Evolutionary conservation across 1,140 invertebrate genomes (phyloP), one percentile per base, ranked within the genome.

Genomic region (Trichonephila clavata): DNA sequence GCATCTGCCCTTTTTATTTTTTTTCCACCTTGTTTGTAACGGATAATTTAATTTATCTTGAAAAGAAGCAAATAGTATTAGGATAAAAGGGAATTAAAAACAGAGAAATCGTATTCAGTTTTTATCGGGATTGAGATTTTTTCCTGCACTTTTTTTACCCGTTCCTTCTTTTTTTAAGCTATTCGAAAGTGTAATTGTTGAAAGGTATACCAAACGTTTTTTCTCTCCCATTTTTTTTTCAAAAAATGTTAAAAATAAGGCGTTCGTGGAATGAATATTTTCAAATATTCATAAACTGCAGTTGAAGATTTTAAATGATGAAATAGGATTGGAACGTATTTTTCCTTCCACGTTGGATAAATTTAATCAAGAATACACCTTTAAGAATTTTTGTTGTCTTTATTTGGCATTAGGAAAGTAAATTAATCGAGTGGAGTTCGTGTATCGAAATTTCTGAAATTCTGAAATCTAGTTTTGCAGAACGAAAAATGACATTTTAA

Each of bases 11-110:
- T 39, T 77, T 32, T 77, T 39, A 32, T 13, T 77, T 18, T 77
- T 77, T 77, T 77, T 39, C 16, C 39, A 77, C 18, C 71, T 77
- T 77, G 27, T 77, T 77, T 77, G 71, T 77, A 77, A 77, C 32
- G 71, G 71, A 77, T 77, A 77, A 77, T 77, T 77, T 77, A 77
- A 77, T 77, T 77, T 77, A 77, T 77, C 39, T 77, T 27, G 71
- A 77, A 77, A 24, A 77, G 71, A 77, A 77, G 27, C 71, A 77
- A 77, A 77, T 39, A 77, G 71, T 77, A 77, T 77, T 77, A 39
- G 20, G 32, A 77, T 77, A 77, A 77, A 77, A 20, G 71, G 71
- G 71, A 77, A 77, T 77, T 77, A 77, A 77, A 77, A 77, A 77
- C 68, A 77, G 27, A 27, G 68, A 77, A 77, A 77, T 18, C 32